Percentiles rank a stretch among this genome's conserved stretches.
Conservation (phyloP, 37 sponge, comb jelly and placozoan species). For the Geodia barretti region DNA sequence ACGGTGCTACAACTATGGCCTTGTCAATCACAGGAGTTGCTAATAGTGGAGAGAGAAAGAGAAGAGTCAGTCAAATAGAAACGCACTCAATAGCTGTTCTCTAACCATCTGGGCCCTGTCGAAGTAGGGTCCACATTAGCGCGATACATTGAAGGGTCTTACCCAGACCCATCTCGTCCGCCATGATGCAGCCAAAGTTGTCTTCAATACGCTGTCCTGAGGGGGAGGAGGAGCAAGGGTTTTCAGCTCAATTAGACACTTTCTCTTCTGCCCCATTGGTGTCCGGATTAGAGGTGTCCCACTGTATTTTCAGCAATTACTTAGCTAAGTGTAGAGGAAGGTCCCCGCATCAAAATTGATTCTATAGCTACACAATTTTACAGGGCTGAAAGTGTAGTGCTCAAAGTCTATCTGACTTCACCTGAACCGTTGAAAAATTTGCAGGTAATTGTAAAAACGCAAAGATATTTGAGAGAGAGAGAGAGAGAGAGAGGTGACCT, state of each 20-base stretch:
- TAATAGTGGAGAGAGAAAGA: background rate
- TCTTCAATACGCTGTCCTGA: conserved; percentile 60
- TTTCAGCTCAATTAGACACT: background rate
- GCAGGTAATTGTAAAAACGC: no score
- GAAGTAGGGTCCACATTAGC: conserved; percentile 91
- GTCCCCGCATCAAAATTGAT: no score
- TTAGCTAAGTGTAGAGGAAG: no score
- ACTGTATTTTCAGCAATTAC: no score
- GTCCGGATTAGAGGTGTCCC: background rate
- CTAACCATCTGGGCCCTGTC: conserved; percentile 71
- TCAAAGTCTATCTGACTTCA: no score
- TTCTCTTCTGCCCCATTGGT: background rate
- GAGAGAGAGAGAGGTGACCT: no score
- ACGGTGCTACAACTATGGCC: conserved; percentile 91
- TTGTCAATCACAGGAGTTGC: conserved; percentile 58
- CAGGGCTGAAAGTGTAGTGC: no score
- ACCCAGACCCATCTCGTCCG: conserved; percentile 98
- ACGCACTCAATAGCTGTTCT: background rate
- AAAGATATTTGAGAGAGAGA: no score
- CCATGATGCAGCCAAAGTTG: conserved; percentile 97
- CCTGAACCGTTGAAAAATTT: no score
- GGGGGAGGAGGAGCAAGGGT: background rate
- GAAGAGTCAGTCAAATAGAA: no score
- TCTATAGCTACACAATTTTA: no score
- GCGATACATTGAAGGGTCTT: conserved; percentile 98